phyloP scores from a whole-genome alignment of 2,888 invertebrate genomes.

The Opisthograptis luteolata region DNA sequence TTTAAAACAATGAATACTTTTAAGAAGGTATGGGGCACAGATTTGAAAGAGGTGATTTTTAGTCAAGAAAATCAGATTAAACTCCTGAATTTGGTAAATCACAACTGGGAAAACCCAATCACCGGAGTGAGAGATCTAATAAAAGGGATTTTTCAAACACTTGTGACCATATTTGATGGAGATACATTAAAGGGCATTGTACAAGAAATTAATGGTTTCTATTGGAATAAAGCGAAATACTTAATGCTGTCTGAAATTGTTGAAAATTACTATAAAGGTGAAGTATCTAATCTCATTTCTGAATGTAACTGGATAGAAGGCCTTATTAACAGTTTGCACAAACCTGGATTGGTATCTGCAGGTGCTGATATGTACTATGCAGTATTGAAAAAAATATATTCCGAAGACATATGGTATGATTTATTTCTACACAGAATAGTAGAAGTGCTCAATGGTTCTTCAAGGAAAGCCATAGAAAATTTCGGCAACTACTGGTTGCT shows the following conservation, averaged over 20 bases:
- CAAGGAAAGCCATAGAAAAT: slow-evolving; percentile 67
- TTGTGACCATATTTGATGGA: slow-evolving; percentile 52
- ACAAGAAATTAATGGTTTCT: slow-evolving; percentile 70
- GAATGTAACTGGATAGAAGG: slow-evolving; percentile 62
- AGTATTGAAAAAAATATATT: slow-evolving; percentile 67
- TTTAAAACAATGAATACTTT: slow-evolving; percentile 79
- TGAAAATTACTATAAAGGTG: slow-evolving; percentile 48
- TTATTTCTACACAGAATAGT: slow-evolving; percentile 63
- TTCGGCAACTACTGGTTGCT: slow-evolving; percentile 80
- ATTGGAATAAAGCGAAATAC: slow-evolving; percentile 85
- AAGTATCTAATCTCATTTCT: slow-evolving; percentile 18
- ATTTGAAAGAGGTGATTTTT: slow-evolving; percentile 55
- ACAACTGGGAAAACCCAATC: slow-evolving; percentile 86
- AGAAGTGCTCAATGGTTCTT: slow-evolving; percentile 51
- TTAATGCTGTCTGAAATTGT: slow-evolving; percentile 82
- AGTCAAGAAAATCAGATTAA: slow-evolving; percentile 58
- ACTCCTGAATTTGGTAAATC: slow-evolving; percentile 78
- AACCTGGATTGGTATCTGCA: slow-evolving; percentile 83
- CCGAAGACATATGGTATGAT: slow-evolving; percentile 70
- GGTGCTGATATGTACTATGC: slow-evolving; percentile 85
- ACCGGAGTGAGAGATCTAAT: slow-evolving; percentile 83
- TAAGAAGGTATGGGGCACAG: slow-evolving; percentile 64
- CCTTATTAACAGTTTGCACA: slow-evolving; percentile 68
- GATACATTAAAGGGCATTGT: slow-evolving; percentile 50
- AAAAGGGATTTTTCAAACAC: slow-evolving; percentile 73